Evolutionary conservation across 2,113 vertebrate species (phyloP), one percentile per base, ranked within the genome.

Genomic region (Rhea pennata): DNA sequence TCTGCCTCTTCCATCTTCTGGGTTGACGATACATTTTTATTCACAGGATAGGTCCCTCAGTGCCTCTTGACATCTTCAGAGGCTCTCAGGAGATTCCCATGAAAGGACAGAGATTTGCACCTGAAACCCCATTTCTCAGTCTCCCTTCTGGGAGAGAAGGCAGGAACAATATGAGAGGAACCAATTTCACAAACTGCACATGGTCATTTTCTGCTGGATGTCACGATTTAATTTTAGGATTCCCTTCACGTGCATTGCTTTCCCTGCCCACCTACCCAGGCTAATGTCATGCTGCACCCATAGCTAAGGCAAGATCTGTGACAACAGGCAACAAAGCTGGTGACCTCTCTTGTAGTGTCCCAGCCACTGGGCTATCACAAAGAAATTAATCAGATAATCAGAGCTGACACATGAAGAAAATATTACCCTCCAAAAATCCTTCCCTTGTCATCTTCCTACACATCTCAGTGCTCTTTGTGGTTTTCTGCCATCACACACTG

Each of bases 11-110:
- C 51, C 12, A 11, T 11, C 16, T 86, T 29, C 79, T 50, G 4
- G 4, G 4, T 0, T 22, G 12, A 82, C 31, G 17, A 36, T 27
- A 11, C 11, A 14, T 20, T 64, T 71, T 8, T 56, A 20, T 44
- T 69, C 4, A 3, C 27, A 39, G 73, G 46, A 40, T 16, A 31
- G 53, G 24, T 15, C 7, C 24, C 17, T 50, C 54, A 56, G 12
- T 0, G 0, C 5, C 10, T 15, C 46, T 42, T 50, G 9, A 3
- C 1, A 0, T 36, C 48, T 81, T 72, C 72, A 64, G 75, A 29
- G 29, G 14, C 44, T 78, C 44, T 33, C 6, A 1, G 42, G 15
- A 50, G 21, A 24, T 40, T 76, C 40, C 40, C 15, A 3, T 12
- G 31, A 22, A 21, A 69, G 33, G 27, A 85, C 14, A 44, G 10